Base-by-base conservation (phyloP, 2,888 invertebrate genomes). In the Hylaea fasciaria region DNA sequence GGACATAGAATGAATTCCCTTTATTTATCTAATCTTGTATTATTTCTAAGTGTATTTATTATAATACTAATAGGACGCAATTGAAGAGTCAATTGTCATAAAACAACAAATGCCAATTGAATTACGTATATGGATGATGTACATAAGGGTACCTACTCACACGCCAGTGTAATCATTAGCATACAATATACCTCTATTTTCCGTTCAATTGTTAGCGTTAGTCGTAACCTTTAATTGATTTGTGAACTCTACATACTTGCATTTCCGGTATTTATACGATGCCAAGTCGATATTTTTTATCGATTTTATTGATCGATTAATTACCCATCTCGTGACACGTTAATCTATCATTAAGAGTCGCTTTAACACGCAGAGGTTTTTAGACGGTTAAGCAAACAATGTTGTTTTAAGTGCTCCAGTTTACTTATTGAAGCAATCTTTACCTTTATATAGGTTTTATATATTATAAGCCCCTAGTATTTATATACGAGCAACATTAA, bases 221-320 rank as follows among this genome's bases (percentile, higher is more conserved):
- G 12, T 12, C 63, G 32, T 70, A 35, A 70, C 71, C 72, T 68
- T 69, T 66, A 47, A 65, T 71, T 48, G 64, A 74, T 69, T 62
- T 62, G 57, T 51, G 46, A 11, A 14, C 44, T 50, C 35, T 51
- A 51, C 45, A 56, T 46, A 43, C 32, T 0, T 46, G 45, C 32
- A 47, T 58, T 65, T 67, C 69, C 68, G 62, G 56, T 55, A 29
- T 45, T 57, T 51, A 47, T 52, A 39, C 54, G 13, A 43, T 32
- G 49, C 9, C 45, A 54, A 49, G 39, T 14, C 13, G 11, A 37
- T 22, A 17, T 44, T 62, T 66, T 60, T 54, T 56, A 5, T n/a
- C 17, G 47, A 41, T 37, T 44, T 55, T 11, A 50, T 49, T 54
- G 55, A 53, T 56, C 39, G 28, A 54, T 45, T 63, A 58, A 57